Conservation (phyloP, 1,140 invertebrate species). For the Cardiocondyla obscurior region DNA sequence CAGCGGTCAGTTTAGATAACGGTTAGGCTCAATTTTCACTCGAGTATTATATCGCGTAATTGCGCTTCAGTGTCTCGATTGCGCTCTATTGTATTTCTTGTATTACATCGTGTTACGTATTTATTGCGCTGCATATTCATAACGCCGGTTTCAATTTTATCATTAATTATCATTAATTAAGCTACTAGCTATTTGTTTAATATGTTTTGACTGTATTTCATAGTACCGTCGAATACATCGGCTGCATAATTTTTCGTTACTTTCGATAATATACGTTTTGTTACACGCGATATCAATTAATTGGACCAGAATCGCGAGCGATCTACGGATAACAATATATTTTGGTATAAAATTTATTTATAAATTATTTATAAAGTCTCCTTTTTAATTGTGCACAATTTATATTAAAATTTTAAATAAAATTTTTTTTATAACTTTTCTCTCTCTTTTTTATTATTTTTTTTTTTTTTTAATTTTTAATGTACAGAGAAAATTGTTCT, state of each 20-base stretch:
- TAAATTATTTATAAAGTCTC: background rate
- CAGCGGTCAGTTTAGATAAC: too few relatives aligned
- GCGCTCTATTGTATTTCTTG: background rate
- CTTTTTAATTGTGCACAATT: background rate
- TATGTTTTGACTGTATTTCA: background rate
- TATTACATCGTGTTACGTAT: background rate
- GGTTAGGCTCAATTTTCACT: too few relatives aligned
- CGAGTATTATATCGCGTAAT: too few relatives aligned
- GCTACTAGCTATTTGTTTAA: conserved; percentile 1
- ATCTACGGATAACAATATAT: background rate
- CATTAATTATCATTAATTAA: conserved; percentile 37
- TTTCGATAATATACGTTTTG: background rate
- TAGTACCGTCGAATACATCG: background rate
- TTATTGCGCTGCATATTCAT: conserved; percentile 27
- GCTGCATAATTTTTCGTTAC: background rate
- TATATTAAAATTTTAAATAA: too few relatives aligned
- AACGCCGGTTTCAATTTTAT: background rate
- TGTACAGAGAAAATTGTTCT: too few relatives aligned
- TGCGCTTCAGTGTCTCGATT: background rate
- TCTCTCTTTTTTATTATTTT: background rate
- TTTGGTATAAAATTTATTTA: background rate
- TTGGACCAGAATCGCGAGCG: background rate
- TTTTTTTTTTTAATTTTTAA: background rate
- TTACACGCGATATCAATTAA: conserved; percentile 26
- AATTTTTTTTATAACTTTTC: background rate